Base-by-base conservation (phyloP, 2,113 vertebrate genomes). In the Cranoglanis bouderius region DNA sequence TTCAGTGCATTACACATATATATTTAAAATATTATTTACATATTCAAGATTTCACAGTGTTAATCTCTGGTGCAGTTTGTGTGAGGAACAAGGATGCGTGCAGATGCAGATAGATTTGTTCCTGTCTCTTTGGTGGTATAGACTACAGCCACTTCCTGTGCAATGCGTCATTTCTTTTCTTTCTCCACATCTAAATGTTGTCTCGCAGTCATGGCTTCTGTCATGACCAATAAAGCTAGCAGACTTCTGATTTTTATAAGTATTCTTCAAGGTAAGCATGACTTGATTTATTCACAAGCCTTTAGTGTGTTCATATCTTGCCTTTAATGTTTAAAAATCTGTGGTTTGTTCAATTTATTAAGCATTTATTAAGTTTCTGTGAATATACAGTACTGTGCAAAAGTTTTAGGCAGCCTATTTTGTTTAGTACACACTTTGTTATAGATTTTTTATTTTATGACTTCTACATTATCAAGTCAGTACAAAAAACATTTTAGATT, bases 191-290 rank as follows among this genome's bases (percentile, higher is more conserved):
- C 26, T 32, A 46, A 40, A 70, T 70, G 32, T 43, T 65, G n/a
- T 59, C 16, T 12, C 67, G 19, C 85, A 91, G 89, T 90, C 67
- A 93, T 95, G 94, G 89, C 90, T 90, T 86, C 78, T 82, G 80
- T 59, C 55, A 72, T 70, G 35, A 85, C 87, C 63, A 77, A 82
- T 82, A 65, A 85, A 13, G 86, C 82, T 83, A 72, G 81, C 78
- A 90, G 70, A 55, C 84, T 95, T 84, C 85, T 94, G 53, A 78
- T 94, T 2, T 88, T 93, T 70, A 72, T 85, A 59, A 91, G 82
- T 16, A 55, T 93, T 77, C 89, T 84, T 88, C 92, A 92, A 93
- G 95, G 95, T 95, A 94, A 93, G 92, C 74, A 83, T 82, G 59
- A 70, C 74, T 80, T 83, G 86, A 49, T 75, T 87, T 83, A 53